Base-by-base conservation (phyloP, 37 sponge, comb jelly and placozoan species). In the Chondrilla cf. caribensis region DNA sequence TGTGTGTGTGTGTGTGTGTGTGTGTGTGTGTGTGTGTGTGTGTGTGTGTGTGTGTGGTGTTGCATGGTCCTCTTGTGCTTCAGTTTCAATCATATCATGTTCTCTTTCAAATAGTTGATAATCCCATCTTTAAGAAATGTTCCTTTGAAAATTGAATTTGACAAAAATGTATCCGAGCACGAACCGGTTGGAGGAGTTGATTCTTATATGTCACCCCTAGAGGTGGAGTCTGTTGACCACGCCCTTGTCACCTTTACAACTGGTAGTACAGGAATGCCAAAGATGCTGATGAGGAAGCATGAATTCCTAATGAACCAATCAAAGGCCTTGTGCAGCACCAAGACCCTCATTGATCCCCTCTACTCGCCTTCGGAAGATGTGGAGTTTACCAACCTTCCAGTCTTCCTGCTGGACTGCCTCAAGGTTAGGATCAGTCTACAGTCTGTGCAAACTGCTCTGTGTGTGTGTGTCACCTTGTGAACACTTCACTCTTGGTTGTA, bases 241-340 rank as follows among this genome's bases (percentile, higher is more conserved):
- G 65, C 82, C 47, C 76, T 83, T 24, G 76, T 62, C 28, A 83
- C 84, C 24, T 83, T 83, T 29, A 83, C 84, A 14, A 72, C 84
- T n/a, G 84, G 84, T 38, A 83, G 84, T 54, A 83, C 84, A 26
- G 84, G 84, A 35, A 33, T 83, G 75, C 84, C 84, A 9, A 83
- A 83, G 76, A 22, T 83, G 39, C 31, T 83, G 33, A 22, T 62
- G 14, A 28, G 84, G 47, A 51, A 70, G 18, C 84, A 83, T 31
- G 51, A 51, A 11, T 83, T 75, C 58, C 19, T 83, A 25, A 21
- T 75, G 40, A 57, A 75, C 32, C 84, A 83, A 47, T 79, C 38
- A 24, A 58, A 79, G 33, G 79, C 79, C 0, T 14, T 58, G 8
- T 19, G 24, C 9, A n/a, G 15, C 57, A 51, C 21, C 24, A 55